Evolutionary conservation across 37 sponge, comb jelly and placozoan species (phyloP), one percentile per base, ranked within the genome.

Genomic region (Aplysina aerophoba): DNA sequence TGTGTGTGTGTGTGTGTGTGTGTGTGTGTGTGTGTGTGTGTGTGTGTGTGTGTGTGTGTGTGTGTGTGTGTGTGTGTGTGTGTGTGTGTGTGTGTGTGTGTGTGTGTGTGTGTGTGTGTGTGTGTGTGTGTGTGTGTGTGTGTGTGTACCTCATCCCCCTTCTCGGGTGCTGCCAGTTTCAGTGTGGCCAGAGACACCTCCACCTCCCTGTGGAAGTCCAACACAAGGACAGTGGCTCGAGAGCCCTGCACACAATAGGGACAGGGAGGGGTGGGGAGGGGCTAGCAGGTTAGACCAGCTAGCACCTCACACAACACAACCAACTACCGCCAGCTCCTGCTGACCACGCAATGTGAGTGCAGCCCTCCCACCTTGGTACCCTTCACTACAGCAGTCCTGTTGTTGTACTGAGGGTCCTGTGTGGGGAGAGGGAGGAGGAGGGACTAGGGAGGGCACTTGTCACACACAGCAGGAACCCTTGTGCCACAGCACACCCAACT

Each of bases 181-280:
- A 97, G 64, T 67, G 79, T 86, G 33, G 67, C 65, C n/a, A 63
- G 22, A 22, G 97, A 93, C n/a, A 95, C 65, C 20, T 94, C 96
- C 14, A 95, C 80, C 56, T 97, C 98, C 24, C 86, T 74, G 11
- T 95, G 89, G 56, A 92, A 87, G 37, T 93, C 90, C 53, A 86
- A 94, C 82, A 97, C 72, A 38, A 85, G 89, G 19, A 97, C 90
- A 64, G 90, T 84, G 35, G 89, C 90, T 61, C 78, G 87, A 24
- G 73, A 87, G 60, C 91, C 94, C 50, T 44, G 50, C 8, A 44
- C 50, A 44, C 50, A 44, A 44, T 44, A 44, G 50, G 50, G 50
- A 44, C 50, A 44, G 50, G 50, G 3, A 8, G 50, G 50, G 50
- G 6, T 11, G 50, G 50, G 50, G 50, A 44, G 50, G 50, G 50